Conservation (phyloP, 2,113 vertebrate species). For the Cyprinus carpio region DNA sequence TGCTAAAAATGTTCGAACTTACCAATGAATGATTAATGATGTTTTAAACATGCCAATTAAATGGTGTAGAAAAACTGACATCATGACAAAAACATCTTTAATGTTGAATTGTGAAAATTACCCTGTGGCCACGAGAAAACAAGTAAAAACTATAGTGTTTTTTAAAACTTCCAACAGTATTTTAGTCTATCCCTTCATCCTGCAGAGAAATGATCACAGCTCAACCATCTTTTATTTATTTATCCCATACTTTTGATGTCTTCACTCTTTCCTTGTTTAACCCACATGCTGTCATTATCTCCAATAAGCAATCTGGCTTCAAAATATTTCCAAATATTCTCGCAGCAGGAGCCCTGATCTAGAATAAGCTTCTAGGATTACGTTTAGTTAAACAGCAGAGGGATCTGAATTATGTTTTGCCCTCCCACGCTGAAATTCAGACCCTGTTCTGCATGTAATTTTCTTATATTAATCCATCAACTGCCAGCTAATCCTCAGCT, state of each 20-base stretch:
- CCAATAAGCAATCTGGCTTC: neutral
- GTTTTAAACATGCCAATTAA: neutral
- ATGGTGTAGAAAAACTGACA: neutral
- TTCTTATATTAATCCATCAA: constrained; percentile 23
- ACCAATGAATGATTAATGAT: neutral
- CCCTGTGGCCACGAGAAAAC: neutral
- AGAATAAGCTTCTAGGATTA: constrained; percentile 33
- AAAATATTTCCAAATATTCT: neutral
- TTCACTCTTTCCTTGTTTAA: neutral
- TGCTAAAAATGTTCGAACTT: neutral
- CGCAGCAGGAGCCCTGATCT: constrained; percentile 13
- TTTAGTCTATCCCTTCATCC: neutral
- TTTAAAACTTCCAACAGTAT: neutral
- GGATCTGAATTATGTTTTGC: constrained; percentile 4
- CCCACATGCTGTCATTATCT: constrained; percentile 13
- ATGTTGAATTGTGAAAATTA: neutral
- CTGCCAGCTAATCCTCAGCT: constrained; percentile 12
- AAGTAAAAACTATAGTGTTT: neutral
- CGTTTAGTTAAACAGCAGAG: constrained; percentile 17
- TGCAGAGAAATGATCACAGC: neutral
- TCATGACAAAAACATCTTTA: neutral
- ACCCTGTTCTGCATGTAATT: neutral
- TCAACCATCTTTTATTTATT: neutral
- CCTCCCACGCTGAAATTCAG: constrained; percentile 5
- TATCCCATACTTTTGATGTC: neutral